These are phyloP conservation scores for Noctua comes DNA, from an alignment of 2,888 invertebrate genomes.

Conservation along the genomic window DNA sequence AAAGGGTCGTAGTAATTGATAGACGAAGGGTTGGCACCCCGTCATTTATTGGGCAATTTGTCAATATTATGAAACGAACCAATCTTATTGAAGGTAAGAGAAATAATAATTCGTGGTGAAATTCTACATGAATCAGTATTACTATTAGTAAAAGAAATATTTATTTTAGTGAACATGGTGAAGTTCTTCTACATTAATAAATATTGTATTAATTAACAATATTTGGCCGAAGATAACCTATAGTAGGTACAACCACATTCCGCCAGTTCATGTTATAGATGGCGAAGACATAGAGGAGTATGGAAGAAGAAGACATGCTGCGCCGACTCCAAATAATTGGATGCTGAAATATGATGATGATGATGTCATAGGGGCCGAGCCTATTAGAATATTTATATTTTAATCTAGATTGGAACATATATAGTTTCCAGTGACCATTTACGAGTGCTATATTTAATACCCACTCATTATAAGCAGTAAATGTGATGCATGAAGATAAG, in stretches of 20 bases:
- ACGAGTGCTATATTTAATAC: neutral
- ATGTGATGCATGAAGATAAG: neutral
- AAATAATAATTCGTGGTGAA: neutral
- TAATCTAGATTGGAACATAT: neutral
- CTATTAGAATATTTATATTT: neutral
- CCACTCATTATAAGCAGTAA: neutral
- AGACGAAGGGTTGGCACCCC: conserved; percentile 50
- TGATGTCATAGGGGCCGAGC: neutral
- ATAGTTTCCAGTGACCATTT: too few relatives aligned
- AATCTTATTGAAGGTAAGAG: conserved; percentile 16
- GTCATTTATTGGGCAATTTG: conserved; percentile 46
- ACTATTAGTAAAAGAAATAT: too few relatives aligned
- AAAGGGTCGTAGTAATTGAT: conserved; percentile 52
- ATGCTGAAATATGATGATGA: neutral
- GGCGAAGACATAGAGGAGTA: neutral
- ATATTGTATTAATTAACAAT: neutral
- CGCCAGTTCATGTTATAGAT: too few relatives aligned
- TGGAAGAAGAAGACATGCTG: neutral
- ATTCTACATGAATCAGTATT: too few relatives aligned
- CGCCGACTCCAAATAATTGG: neutral
- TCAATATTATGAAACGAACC: conserved; percentile 48
- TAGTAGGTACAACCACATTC: too few relatives aligned
- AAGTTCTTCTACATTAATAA: neutral
- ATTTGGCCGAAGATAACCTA: too few relatives aligned
- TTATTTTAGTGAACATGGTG: too few relatives aligned